A percentile compares a stretch with the other conserved stretches of the same genome.
Conservation (phyloP, 2,797 vertebrate genomes). For the Sphenopsis melanotis region DNA sequence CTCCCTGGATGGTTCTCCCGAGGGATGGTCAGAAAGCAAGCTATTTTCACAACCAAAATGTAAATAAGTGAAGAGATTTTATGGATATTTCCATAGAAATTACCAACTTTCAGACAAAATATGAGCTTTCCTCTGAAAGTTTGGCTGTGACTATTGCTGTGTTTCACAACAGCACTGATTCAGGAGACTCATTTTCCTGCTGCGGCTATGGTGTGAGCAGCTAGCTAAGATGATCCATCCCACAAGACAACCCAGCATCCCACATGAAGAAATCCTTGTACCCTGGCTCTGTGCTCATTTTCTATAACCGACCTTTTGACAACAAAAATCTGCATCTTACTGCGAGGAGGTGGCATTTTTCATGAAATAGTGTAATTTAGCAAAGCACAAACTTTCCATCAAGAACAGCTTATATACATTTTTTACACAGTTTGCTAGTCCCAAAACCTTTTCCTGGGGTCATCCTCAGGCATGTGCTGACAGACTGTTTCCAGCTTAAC, state of each 20-base stretch:
- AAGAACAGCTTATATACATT: not conserved
- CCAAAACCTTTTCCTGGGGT: not conserved
- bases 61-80: not conserved
- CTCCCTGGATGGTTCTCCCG: not conserved
- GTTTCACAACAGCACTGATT: not conserved
- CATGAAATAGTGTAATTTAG: not conserved
- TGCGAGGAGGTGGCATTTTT: not conserved
- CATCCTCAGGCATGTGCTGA: not conserved
- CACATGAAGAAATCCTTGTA: not conserved
- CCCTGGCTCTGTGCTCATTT: not conserved
- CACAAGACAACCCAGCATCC: not conserved
- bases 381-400: not conserved
- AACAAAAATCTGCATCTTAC: not conserved
- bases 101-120: not conserved
- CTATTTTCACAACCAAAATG: not conserved
- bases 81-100: not conserved
- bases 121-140: not conserved
- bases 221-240: not conserved
- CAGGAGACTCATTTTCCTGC: not conserved
- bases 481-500: not conserved
- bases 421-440: not conserved
- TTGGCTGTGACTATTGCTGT: not conserved
- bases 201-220: not conserved
- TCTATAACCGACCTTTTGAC: not conserved
- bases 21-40: not conserved